These are phyloP conservation scores for Anneissia japonica DNA, from an alignment of 35 echinoderm and acorn worm genomes.

Conservation along the genomic window DNA sequence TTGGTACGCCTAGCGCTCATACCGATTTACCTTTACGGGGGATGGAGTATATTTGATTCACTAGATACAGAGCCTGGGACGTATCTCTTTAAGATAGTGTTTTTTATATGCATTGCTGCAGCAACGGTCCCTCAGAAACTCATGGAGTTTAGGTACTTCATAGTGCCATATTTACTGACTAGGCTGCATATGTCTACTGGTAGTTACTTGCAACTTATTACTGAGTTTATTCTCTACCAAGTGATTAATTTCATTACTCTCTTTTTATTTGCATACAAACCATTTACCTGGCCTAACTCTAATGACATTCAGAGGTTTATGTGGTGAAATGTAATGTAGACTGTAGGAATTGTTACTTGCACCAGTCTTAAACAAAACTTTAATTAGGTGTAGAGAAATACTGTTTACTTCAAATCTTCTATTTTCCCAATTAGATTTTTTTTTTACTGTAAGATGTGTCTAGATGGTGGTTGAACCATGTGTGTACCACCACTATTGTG, in stretches of 20 bases:
- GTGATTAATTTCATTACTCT: constrained; percentile 61
- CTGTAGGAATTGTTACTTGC: too few species aligned
- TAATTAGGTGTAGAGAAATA: too few species aligned
- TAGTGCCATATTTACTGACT: constrained; percentile 83
- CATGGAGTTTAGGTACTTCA: constrained; percentile 89
- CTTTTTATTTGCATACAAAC: constrained; percentile 65
- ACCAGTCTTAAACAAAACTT: too few species aligned
- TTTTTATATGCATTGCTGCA: constrained; percentile 48
- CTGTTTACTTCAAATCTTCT: too few species aligned
- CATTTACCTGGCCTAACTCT: constrained; percentile 66
- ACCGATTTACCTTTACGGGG: constrained; percentile 65
- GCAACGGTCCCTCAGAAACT: constrained; percentile 82
- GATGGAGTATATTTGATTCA: constrained; percentile 74
- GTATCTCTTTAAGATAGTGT: constrained; percentile 69
- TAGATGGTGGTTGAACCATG: too few species aligned
- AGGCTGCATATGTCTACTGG: constrained; percentile 36
- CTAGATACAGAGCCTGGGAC: constrained; percentile 25
- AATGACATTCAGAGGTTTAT: constrained; percentile 76
- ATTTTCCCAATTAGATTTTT: too few species aligned
- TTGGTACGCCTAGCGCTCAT: constrained; percentile 52
- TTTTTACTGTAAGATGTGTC: too few species aligned
- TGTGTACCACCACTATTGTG: too few species aligned
- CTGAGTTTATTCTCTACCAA: constrained; percentile 62
- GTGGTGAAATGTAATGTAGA: too few species aligned
- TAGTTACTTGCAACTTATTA: neutral